phyloP scores from a whole-genome alignment of 35 echinoderm and acorn worm genomes.

The Acanthaster planci region DNA sequence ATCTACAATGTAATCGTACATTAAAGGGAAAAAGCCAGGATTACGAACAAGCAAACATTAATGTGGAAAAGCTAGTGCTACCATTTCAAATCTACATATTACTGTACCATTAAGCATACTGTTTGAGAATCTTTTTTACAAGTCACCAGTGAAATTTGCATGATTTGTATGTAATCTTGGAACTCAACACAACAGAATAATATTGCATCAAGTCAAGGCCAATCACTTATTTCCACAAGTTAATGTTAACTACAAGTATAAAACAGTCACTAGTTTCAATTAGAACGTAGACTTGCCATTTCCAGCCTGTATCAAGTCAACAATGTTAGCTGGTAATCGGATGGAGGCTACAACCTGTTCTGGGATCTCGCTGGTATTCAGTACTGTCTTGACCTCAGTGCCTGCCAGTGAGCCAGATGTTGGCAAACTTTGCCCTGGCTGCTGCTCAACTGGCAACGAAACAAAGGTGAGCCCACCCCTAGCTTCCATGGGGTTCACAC shows the following conservation, averaged over 20 bases:
- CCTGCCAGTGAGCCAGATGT: neutral
- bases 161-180: no score
- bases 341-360: neutral
- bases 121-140: no score
- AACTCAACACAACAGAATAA: no score
- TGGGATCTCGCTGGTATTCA: neutral
- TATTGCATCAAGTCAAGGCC: no score
- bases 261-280: neutral
- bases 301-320: neutral
- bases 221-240: no score
- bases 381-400: neutral
- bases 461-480: constrained; percentile 5
- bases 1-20: neutral
- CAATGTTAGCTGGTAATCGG: neutral
- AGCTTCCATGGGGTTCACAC: neutral
- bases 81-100: neutral
- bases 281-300: neutral
- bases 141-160: no score
- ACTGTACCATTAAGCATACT: neutral
- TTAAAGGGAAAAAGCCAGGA: no score
- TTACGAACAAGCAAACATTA: neutral
- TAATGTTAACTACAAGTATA: neutral
- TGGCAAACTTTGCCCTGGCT: no score
- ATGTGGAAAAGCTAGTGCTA: neutral
- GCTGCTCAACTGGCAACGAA: no score